phyloP scores from a whole-genome alignment of 1,140 invertebrate species.

The Epicauta chinensis region DNA sequence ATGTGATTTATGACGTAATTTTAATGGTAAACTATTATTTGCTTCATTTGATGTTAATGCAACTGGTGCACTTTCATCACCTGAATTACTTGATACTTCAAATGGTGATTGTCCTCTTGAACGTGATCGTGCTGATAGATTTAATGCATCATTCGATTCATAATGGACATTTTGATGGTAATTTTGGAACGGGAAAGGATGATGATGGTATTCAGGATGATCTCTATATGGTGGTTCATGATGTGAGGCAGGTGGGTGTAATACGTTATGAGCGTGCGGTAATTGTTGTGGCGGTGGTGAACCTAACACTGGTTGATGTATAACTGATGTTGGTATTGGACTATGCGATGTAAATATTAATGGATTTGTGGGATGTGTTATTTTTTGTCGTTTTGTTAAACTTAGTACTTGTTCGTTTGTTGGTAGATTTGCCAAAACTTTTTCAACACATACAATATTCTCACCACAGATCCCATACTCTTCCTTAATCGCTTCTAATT shows the following conservation, averaged over 20 bases:
- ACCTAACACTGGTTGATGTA: slow-evolving; percentile 52
- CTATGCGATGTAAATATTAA: slow-evolving; percentile 54
- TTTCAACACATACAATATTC: slow-evolving; percentile 76
- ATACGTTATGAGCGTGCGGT: slow-evolving; percentile 27
- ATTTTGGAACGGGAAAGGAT: slow-evolving; percentile 27
- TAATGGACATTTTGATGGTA: slow-evolving; percentile 42
- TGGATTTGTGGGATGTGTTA: slow-evolving; percentile 42
- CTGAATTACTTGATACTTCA: slow-evolving; percentile 64
- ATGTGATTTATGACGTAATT: slow-evolving; percentile 87
- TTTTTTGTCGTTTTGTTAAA: slow-evolving; percentile 72
- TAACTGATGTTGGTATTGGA: slow-evolving; percentile 61
- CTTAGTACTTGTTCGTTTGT: slow-evolving; percentile 75
- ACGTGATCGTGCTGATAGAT: slow-evolving; percentile 49
- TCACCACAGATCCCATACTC: slow-evolving; percentile 89
- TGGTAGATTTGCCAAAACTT: slow-evolving; percentile 76
- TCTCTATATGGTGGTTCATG: slow-evolving; percentile 40
- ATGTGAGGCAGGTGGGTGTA: slow-evolving; percentile 36
- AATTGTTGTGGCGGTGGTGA: slow-evolving; percentile 45
- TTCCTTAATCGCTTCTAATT: slow-evolving; percentile 86
- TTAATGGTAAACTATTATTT: slow-evolving; percentile 73
- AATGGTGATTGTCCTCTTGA: slow-evolving; percentile 53
- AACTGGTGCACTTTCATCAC: slow-evolving; percentile 57
- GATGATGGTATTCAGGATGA: slow-evolving; percentile 35
- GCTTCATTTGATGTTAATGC: slow-evolving; percentile 35
- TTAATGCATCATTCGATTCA: slow-evolving; percentile 56